Evolutionary conservation across 2,113 vertebrate species (phyloP).

Genomic region (Puffinus mauretanicus): DNA sequence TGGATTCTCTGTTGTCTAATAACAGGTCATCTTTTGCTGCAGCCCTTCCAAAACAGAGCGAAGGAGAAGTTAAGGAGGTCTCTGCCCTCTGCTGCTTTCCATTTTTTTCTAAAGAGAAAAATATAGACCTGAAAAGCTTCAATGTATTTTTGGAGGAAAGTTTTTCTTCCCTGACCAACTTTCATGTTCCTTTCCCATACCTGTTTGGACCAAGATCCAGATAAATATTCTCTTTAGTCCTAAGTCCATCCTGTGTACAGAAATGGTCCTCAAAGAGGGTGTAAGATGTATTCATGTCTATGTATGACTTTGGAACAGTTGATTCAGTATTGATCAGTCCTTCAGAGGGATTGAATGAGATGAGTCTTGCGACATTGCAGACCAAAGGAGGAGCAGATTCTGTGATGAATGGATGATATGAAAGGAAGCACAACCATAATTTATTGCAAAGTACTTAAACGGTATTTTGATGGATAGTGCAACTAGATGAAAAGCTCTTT

Average conservation of each 20-base stretch:
- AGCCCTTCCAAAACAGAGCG: not conserved
- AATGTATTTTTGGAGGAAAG: not conserved
- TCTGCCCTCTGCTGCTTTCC: not conserved
- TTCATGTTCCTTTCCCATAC: not conserved
- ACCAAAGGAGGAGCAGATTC: not conserved
- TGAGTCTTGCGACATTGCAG: not conserved
- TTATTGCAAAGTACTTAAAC: slow-evolving; percentile 1
- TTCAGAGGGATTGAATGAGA: not conserved
- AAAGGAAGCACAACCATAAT: slow-evolving; percentile 29
- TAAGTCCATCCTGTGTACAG: not conserved
- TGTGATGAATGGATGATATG: not conserved
- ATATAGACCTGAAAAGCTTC: not conserved
- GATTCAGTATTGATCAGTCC: not conserved
- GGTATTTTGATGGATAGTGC: slow-evolving; percentile 34
- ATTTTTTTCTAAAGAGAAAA: not conserved
- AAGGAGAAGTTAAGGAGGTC: not conserved
- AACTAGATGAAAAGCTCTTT: slow-evolving; percentile 30
- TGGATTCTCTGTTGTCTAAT: not conserved
- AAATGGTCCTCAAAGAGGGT: not conserved
- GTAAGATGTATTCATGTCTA: fast-evolving
- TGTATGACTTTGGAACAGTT: not conserved
- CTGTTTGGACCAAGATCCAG: not conserved
- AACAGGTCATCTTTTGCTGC: not conserved
- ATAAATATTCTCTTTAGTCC: not conserved
- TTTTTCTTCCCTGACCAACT: not conserved